Base-by-base conservation (phyloP, 1,140 invertebrate species). In the Hylyphantes graminicola region DNA sequence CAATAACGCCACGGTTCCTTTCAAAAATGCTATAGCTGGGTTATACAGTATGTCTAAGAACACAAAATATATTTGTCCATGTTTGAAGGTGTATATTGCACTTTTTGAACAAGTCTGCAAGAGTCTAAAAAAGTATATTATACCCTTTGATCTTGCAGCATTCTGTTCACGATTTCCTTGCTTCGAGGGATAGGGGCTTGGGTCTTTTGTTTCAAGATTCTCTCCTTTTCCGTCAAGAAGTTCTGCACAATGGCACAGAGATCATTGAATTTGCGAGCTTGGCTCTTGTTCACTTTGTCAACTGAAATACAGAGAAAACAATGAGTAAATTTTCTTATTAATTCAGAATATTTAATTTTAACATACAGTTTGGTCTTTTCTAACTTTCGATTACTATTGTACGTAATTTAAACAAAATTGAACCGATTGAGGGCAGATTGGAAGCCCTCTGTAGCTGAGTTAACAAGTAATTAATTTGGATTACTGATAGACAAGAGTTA, bases 71-170 rank as follows among this genome's bases (percentile, higher is more conserved):
- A 5, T 1, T 35, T 35, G n/a, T n/a, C n/a, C n/a, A n/a, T 5
- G 35, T 35, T 35, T 35, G 35, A 35, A 2, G 35, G 5, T 35
- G 35, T 35, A 35, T 5, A 35, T 35, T 35, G 35, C 35, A 35
- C 5, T 35, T 35, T 35, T 35, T 35, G 1, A 2, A 35, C 35
- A 35, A 12, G 7, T 53, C 13, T 55, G n/a, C 54, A n/a, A 68
- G 19, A 68, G 12, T 51, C n/a, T 10, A 51, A 35, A 73, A 75
- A 6, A 50, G n/a, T 12, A 15, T 53, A 53, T 54, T 76, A n/a
- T 53, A 87, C 95, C 88, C 96, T 95, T 88, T 98, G 96, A 87
- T 96, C 95, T 74, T 96, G 91, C 19, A 97, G 94, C 65, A 96
- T 90, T 88, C 95, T 94, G 88, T 98, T 95, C 21, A 98, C 89